phyloP scores from a whole-genome alignment of 1,140 invertebrate species.

The Teleogryllus occipitalis region DNA sequence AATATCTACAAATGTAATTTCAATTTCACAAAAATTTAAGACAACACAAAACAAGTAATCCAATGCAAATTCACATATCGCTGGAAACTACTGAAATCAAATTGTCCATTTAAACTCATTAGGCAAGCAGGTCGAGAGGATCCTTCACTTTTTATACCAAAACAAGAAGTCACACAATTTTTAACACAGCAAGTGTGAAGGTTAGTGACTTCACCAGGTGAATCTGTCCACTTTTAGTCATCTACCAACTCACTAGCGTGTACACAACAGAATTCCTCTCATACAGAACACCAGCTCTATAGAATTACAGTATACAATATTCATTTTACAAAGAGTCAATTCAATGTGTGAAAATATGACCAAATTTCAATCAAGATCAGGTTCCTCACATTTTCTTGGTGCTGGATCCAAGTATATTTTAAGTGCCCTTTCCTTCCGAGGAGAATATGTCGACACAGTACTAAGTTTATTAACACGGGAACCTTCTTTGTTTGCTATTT shows the following conservation, averaged over 20 bases:
- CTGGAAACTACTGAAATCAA: neutral
- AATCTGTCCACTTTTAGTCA: neutral
- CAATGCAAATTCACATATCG: neutral
- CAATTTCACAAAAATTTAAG: neutral
- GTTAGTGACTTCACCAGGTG: neutral
- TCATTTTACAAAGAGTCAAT: slow-evolving; percentile 2
- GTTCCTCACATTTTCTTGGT: slow-evolving; percentile 14
- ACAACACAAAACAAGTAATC: neutral
- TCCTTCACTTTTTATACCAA: neutral
- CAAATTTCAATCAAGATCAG: slow-evolving; percentile 18
- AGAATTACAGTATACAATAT: slow-evolving; percentile 2
- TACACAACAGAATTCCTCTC: neutral
- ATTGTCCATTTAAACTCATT: neutral
- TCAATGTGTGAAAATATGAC: neutral
- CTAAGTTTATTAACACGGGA: slow-evolving; percentile 16
- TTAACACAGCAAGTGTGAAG: neutral
- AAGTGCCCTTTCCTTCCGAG: slow-evolving; percentile 57
- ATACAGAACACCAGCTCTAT: neutral
- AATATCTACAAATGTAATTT: slow-evolving; percentile 6
- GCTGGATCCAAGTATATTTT: slow-evolving; percentile 55
- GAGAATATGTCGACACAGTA: slow-evolving; percentile 37
- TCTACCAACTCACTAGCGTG: neutral
- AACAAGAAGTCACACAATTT: neutral
- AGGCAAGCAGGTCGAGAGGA: neutral
- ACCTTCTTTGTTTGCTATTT: slow-evolving; percentile 35